Base-by-base conservation (phyloP, 2,888 invertebrate genomes). In the Erebia epiphron region DNA sequence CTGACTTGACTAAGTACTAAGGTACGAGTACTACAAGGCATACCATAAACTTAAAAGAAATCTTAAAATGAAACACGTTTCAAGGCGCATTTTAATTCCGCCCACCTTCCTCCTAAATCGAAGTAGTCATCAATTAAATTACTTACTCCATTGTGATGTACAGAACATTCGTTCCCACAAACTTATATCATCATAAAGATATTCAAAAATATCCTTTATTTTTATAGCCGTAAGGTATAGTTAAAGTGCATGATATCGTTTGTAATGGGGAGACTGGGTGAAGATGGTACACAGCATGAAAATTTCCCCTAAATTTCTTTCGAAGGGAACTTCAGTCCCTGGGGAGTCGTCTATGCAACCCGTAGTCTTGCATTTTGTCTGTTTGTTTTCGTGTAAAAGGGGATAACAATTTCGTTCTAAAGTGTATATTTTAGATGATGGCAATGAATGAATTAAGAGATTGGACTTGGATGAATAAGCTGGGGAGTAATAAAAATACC, bases 71-170 rank as follows among this genome's bases (percentile, higher is more conserved):
- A 67, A 75, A 75, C 73, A 72, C 72, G 69, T 75, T 71, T 74
- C 70, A 68, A 73, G 74, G 68, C 71, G 76, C 77, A 75, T 76
- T 77, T 79, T 79, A 79, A 79, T 77, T 76, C 75, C 77, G 76
- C 84, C 86, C 87, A 88, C 85, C 86, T 89, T 91, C 90, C 65
- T 89, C 84, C 82, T 83, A 86, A 90, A 91, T 91, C 88, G 91
- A 90, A 90, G 86, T 82, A 86, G 89, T 90, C 91, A 91, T 92
- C 92, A 91, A 92, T 92, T 91, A 90, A 91, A 92, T 92, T 91
- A 91, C 90, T 86, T 83, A 84, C 84, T 79, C 84, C 82, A 87
- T 88, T 90, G 88, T 90, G 83, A 85, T 80, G 84, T 81, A 80
- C 77, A 76, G 78, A 82, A 77, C 79, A 76, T 76, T 70, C 63